A percentile compares a stretch with the other conserved stretches of the same genome.
phyloP scores from a whole-genome alignment of 2,888 invertebrate genomes.

The Ferrisia virgata region DNA sequence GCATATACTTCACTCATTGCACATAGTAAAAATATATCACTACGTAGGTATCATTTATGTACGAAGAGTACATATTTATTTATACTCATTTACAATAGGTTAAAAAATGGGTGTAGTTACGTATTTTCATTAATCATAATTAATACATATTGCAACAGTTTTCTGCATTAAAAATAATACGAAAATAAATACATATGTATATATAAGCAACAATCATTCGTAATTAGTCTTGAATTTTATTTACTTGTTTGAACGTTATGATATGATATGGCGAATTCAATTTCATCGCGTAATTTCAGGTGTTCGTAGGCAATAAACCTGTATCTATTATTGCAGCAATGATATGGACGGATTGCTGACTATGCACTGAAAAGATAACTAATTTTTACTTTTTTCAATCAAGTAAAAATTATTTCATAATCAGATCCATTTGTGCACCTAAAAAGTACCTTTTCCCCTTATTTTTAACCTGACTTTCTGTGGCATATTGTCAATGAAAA shows the following conservation, averaged over 20 bases:
- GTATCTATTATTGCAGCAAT: constrained; percentile 2
- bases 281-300: neutral
- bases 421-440: neutral
- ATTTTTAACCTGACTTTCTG: too few species aligned
- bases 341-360: neutral
- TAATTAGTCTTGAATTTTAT: neutral
- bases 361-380: neutral
- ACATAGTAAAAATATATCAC: neutral
- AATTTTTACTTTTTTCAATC: too few species aligned
- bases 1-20: neutral
- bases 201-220: too few species aligned
- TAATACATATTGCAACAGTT: constrained; percentile 19
- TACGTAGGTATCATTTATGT: neutral
- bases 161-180: neutral
- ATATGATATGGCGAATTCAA: neutral
- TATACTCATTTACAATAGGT: neutral
- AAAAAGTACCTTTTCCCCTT: too few species aligned
- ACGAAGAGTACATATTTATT: neutral
- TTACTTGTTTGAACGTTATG: neutral
- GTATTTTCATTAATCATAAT: constrained; percentile 8
- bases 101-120: constrained; percentile 16
- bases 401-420: neutral
- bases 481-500: too few species aligned
- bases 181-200: too few species aligned
- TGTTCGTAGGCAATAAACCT: too few species aligned